phyloP scores from a whole-genome alignment of 2,113 vertebrate genomes.

The Serinus canaria region DNA sequence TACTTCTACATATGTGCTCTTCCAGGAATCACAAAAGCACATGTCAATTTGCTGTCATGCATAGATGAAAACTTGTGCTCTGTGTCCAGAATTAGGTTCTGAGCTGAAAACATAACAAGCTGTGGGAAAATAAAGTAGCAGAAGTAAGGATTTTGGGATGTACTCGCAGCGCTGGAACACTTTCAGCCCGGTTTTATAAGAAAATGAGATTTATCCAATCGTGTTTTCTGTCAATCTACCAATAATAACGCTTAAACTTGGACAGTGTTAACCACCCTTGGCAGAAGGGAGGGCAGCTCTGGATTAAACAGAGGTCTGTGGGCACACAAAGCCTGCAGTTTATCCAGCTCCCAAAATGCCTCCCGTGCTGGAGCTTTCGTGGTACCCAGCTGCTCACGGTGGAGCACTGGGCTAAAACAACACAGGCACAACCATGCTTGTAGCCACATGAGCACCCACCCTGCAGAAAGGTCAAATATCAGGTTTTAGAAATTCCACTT shows the following conservation, averaged over 20 bases:
- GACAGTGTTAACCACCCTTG: not conserved
- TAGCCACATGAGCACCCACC: not conserved
- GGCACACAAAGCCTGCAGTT: not conserved
- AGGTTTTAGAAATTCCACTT: conserved; percentile 10
- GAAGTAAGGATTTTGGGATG: not conserved
- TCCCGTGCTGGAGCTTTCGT: not conserved
- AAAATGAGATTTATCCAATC: not conserved
- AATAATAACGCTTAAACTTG: not conserved
- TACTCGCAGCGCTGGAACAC: not conserved
- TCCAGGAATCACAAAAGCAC: not conserved
- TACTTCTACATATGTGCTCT: not conserved
- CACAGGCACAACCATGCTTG: not conserved
- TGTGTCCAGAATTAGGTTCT: not conserved
- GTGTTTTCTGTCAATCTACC: not conserved
- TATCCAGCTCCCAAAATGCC: not conserved
- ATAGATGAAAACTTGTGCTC: not conserved
- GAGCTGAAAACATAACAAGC: not conserved
- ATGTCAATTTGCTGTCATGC: not conserved
- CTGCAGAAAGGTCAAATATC: not conserved
- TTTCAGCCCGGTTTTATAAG: not conserved
- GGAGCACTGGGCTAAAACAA: not conserved
- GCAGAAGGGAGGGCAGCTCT: not conserved
- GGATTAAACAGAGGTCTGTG: not conserved
- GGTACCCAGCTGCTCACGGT: not conserved
- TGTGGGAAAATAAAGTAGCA: not conserved